Base-by-base conservation (phyloP, 2,888 invertebrate genomes). In the Drosophila aldrichi region DNA sequence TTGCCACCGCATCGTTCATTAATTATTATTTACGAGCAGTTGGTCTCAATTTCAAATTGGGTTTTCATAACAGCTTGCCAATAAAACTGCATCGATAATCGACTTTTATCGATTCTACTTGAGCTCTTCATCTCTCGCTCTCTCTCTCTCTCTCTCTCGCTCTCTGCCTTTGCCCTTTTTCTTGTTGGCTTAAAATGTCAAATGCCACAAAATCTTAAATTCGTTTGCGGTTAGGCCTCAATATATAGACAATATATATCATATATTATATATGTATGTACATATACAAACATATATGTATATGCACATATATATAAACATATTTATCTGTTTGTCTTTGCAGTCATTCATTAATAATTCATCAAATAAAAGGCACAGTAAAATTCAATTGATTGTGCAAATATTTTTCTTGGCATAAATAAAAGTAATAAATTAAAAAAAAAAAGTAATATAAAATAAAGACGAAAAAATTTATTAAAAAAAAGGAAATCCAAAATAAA, bases 311-410 rank as follows among this genome's bases (percentile, higher is more conserved):
- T 43, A 43, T 20, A 32, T 16, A 20, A 14, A 40, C 43, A 12
- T 36, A 36, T 36, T 36, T 36, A 36, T 16, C 29, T 49, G 40
- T 41, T 9, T 10, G 52, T 10, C 38, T 40, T 55, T 55, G 41
- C 32, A 34, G 43, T n/a, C 73, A 71, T 71, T 74, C 87, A 83
- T 88, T 81, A 83, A 88, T 88, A 86, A 86, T 86, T 88, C 81
- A 83, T 86, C 74, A 88, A 83, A 77, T 75, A 86, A 62, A 77
- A 72, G 82, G 79, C 76, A 72, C 84, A 79, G 86, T 81, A 72
- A 88, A 85, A 86, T 83, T 81, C 83, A 86, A 88, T 86, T 86
- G 89, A 86, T 86, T 88, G 87, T 79, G 87, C 71, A 86, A 86
- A 88, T 86, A 86, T 83, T 86, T 86, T 76, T 57, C 74, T 81